Evolutionary conservation across 2,113 vertebrate genomes (phyloP).

Genomic region (Atractosteus spatula): DNA sequence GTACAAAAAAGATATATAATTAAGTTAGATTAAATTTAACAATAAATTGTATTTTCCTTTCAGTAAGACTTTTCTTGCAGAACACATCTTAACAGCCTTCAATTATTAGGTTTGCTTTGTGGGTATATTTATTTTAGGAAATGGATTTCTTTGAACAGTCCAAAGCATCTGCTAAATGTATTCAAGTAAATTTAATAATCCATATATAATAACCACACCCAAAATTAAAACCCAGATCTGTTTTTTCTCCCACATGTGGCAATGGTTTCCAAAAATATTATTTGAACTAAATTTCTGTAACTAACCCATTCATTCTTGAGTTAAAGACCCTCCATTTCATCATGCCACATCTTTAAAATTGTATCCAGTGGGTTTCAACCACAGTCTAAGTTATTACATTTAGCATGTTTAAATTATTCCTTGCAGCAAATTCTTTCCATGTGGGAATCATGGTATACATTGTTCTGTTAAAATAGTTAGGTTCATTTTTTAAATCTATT

Average conservation of each 20-base stretch:
- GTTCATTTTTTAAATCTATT: not conserved
- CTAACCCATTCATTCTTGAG: slow-evolving; percentile 8
- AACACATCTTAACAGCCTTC: slow-evolving; percentile 19
- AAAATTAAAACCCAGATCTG: slow-evolving; percentile 22
- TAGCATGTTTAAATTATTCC: not conserved
- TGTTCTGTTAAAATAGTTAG: slow-evolving; percentile 3
- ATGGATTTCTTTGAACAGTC: not conserved
- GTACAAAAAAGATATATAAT: too few species aligned
- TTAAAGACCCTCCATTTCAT: slow-evolving; percentile 5
- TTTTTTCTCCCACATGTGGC: slow-evolving; percentile 21
- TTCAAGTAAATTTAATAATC: slow-evolving; percentile 22
- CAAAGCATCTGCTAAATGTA: slow-evolving; percentile 23
- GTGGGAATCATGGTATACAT: not conserved
- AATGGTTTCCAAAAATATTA: slow-evolving; percentile 7
- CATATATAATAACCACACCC: slow-evolving; percentile 28
- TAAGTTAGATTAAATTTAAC: too few species aligned
- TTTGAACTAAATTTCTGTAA: slow-evolving; percentile 10
- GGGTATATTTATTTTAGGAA: slow-evolving; percentile 12
- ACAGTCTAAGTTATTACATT: slow-evolving; percentile 6
- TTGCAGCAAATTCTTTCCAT: slow-evolving; percentile 6
- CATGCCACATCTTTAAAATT: slow-evolving; percentile 13
- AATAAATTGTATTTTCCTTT: not conserved
- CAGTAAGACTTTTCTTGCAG: not conserved
- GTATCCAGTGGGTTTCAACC: slow-evolving; percentile 3
- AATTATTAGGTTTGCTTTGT: slow-evolving; percentile 22